Evolutionary conservation across 2,797 vertebrate species (phyloP), one percentile per base, ranked within the genome.

Genomic region (Thunnus albacares): DNA sequence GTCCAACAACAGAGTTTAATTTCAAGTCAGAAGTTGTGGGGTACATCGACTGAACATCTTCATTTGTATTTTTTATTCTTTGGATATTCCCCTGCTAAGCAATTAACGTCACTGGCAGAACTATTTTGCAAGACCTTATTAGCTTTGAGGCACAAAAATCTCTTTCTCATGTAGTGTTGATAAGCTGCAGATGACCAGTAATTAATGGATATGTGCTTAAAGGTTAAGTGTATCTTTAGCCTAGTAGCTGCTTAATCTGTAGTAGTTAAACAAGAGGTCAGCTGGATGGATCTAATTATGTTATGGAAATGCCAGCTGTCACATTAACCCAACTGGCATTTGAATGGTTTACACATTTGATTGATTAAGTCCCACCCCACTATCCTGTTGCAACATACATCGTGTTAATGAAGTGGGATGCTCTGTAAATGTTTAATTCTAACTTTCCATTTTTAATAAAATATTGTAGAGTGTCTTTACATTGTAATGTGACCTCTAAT

Each of bases 241-340:
- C 38, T 70, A 26, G 30, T 57, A 57, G 62, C 49, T 83, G 76
- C 24, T 52, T 89, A 83, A 90, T 87, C 84, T 84, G 72, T 20
- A 41, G 68, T 78, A 24, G 74, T 84, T 83, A 77, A 91, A 85
- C 78, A 89, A 78, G 63, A 74, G 80, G 63, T 84, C 81, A 66
- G 76, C 76, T 78, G 64, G 62, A 55, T 53, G 72, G 75, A 77
- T 91, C 65, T 86, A 84, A 89, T 84, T 86, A 75, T 77, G 78
- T 80, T 88, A 84, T 59, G 56, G 52, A 58, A 74, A 84, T 53
- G 60, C 58, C 70, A 58, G 83, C 70, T 72, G 79, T 82, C 78
- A 72, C 75, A 85, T 86, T 86, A 84, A 81, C 71, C 61, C 41
- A n/a, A 17, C 28, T 52, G 61, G 63, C 71, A 70, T 61, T 47